phyloP scores from a whole-genome alignment of 2,113 vertebrate genomes.

The Protobothrops flavoviridis region DNA sequence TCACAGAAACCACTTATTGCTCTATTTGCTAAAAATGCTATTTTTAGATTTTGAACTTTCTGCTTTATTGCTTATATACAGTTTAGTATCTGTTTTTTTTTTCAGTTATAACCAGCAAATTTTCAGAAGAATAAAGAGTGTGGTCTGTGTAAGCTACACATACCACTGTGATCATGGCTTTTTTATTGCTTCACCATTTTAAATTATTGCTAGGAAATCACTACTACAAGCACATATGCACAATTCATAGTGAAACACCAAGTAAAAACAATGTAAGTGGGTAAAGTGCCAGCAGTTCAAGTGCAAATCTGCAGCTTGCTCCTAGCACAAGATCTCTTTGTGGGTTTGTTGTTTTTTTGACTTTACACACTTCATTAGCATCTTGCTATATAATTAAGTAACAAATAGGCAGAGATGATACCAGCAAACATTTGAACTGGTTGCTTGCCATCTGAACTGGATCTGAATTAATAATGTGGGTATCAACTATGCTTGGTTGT shows the following conservation, averaged over 20 bases:
- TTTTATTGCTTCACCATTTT: conserved; percentile 68
- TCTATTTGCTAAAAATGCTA: conserved; percentile 40
- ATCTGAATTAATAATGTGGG: background rate
- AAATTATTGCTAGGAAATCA: conserved; percentile 67
- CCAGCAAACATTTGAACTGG: background rate
- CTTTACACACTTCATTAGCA: background rate
- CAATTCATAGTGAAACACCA: conserved; percentile 25
- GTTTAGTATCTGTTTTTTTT: conserved; percentile 36
- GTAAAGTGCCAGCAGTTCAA: background rate
- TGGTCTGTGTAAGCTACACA: conserved; percentile 4
- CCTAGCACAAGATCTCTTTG: background rate
- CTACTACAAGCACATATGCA: conserved; percentile 32
- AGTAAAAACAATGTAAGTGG: conserved; percentile 31
- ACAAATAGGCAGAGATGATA: background rate
- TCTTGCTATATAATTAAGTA: background rate
- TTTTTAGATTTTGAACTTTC: conserved; percentile 11
- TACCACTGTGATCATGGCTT: conserved; percentile 51
- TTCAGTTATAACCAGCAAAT: background rate
- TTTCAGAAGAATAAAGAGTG: background rate
- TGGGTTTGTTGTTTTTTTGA: background rate
- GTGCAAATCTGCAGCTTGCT: conserved; percentile 2
- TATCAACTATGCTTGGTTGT: background rate
- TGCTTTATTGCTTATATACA: conserved; percentile 59
- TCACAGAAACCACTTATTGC: conserved; percentile 37
- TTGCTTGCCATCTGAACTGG: background rate